These are phyloP conservation scores for Apaloderma vittatum DNA, from an alignment of 2,113 vertebrate species.

Conservation along the genomic window DNA sequence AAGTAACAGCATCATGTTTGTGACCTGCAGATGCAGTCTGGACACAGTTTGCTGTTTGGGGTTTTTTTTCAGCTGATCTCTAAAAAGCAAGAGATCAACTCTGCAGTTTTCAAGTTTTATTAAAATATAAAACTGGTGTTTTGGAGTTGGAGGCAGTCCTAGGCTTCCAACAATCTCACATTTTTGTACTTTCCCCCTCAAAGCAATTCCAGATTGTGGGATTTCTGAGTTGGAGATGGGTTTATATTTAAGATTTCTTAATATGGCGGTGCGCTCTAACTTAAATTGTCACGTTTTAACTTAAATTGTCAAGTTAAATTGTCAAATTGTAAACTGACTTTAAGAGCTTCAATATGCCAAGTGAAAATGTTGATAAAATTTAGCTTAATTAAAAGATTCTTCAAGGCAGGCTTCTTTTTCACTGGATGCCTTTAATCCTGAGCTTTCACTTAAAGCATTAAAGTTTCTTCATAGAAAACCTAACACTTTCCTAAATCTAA, in stretches of 20 bases:
- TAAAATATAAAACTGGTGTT: background rate
- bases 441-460: background rate
- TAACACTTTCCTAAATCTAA: background rate
- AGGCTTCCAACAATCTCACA: background rate
- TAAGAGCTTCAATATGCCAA: background rate
- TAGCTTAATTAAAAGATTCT: background rate
- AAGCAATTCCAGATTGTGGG: background rate
- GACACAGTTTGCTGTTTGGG: background rate
- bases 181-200: background rate
- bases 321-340: background rate
- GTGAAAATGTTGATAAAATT: background rate
- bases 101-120: background rate
- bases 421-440: background rate
- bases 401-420: background rate
- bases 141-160: background rate
- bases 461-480: background rate
- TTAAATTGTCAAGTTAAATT: background rate
- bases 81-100: background rate
- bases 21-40: background rate
- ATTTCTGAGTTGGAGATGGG: background rate
- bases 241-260: background rate
- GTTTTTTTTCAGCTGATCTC: background rate
- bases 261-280: background rate
- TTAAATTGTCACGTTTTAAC: background rate
- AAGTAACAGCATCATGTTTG: background rate